phyloP scores from a whole-genome alignment of 2,888 invertebrate genomes.

The Drosophila merina region DNA sequence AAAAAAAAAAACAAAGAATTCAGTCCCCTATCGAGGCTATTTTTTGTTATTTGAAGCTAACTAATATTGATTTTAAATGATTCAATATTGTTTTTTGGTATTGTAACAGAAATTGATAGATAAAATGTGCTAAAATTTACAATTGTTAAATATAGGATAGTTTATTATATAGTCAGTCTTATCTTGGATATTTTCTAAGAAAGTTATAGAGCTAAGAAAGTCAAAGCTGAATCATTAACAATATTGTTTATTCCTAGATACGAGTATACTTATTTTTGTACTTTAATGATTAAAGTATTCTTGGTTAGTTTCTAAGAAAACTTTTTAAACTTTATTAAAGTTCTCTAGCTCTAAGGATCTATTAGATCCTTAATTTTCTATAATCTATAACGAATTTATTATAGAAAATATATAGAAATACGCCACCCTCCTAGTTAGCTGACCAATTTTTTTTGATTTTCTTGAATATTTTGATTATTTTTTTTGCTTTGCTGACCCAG shows the following conservation, averaged over 20 bases:
- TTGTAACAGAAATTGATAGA: background rate
- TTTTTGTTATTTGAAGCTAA: background rate
- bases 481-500: slow-evolving; percentile 28
- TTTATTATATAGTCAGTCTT: background rate
- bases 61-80: background rate
- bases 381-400: background rate
- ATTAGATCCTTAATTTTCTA: no score
- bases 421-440: background rate
- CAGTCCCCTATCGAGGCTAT: background rate
- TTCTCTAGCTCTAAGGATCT: no score
- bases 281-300: no score
- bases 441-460: background rate
- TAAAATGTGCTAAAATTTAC: background rate
- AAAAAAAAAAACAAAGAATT: background rate
- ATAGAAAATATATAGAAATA: no score
- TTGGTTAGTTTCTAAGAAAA: no score
- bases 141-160: background rate
- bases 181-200: background rate
- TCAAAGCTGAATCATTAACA: background rate
- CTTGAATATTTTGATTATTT: slow-evolving; percentile 6
- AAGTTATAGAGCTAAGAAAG: no score
- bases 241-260: no score
- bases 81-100: background rate
- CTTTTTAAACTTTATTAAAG: no score
- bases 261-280: no score